Evolutionary conservation across 1,140 invertebrate genomes (phyloP).

Genomic region (Zaprionus vittiger): DNA sequence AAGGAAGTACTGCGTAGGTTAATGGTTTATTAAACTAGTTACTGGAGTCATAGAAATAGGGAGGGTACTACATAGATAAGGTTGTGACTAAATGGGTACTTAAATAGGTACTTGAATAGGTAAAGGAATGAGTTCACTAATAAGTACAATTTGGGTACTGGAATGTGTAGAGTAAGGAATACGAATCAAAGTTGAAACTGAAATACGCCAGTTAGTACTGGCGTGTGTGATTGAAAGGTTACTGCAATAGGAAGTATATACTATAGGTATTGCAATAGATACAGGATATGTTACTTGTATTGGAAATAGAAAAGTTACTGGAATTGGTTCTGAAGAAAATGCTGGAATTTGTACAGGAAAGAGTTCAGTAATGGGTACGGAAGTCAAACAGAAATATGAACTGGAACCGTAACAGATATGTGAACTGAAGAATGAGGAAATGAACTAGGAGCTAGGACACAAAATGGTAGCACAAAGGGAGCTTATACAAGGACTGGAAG

Average conservation of each 20-base stretch:
- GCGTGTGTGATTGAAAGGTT: background rate
- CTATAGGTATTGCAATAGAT: too few relatives aligned
- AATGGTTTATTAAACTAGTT: too few relatives aligned
- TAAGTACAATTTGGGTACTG: background rate
- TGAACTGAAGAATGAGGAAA: background rate
- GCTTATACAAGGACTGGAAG: background rate
- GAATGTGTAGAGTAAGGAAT: background rate
- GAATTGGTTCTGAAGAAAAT: background rate
- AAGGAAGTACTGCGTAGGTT: too few relatives aligned
- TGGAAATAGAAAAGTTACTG: background rate
- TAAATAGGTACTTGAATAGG: too few relatives aligned
- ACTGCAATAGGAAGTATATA: background rate
- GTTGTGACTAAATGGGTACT: too few relatives aligned
- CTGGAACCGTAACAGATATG: background rate
- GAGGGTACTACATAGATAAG: too few relatives aligned
- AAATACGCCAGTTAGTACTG: background rate
- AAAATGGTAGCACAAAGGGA: background rate
- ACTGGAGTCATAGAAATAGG: too few relatives aligned
- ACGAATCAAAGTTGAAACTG: background rate
- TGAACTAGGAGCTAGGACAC: too few relatives aligned
- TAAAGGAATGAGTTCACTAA: too few relatives aligned
- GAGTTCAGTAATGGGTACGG: background rate
- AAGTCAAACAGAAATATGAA: background rate
- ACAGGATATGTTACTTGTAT: background rate
- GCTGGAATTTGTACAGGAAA: background rate